Conservation (phyloP, 2,113 vertebrate species). For the Trematocara macrostoma region DNA sequence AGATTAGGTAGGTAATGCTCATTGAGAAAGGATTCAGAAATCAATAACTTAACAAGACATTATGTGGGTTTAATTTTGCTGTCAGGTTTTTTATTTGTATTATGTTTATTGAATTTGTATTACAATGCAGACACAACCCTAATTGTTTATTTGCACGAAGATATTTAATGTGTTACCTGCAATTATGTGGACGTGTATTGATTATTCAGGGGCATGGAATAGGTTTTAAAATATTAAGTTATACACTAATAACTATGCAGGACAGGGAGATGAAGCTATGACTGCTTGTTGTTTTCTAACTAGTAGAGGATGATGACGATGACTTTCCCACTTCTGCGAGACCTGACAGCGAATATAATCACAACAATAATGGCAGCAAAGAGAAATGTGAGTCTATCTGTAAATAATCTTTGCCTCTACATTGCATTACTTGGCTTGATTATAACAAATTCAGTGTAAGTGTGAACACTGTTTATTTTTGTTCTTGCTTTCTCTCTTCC, state of each 20-base stretch:
- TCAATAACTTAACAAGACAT: slow-evolving; percentile 12
- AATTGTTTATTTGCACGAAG: background rate
- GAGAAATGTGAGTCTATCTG: slow-evolving; percentile 87
- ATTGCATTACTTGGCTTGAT: background rate
- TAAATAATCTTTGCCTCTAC: background rate
- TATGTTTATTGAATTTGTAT: background rate
- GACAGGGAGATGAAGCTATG: background rate
- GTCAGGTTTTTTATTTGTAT: background rate
- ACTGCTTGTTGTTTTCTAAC: slow-evolving; percentile 9
- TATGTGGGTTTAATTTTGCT: background rate
- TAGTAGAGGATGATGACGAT: slow-evolving; percentile 92
- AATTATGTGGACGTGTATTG: background rate
- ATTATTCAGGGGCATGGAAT: background rate
- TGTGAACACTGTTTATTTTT: background rate
- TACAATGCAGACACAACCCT: background rate
- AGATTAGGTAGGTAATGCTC: background rate
- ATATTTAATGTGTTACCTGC: background rate
- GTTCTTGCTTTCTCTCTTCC: background rate
- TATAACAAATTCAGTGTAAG: background rate
- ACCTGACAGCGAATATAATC: slow-evolving; percentile 84
- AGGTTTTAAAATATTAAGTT: background rate
- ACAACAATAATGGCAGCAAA: slow-evolving; percentile 89
- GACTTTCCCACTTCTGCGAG: slow-evolving; percentile 81
- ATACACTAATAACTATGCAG: background rate
- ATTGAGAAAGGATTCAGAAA: background rate